These are phyloP conservation scores for Galago senegalensis DNA, from an alignment of 2,797 vertebrate genomes.

Conservation along the genomic window DNA sequence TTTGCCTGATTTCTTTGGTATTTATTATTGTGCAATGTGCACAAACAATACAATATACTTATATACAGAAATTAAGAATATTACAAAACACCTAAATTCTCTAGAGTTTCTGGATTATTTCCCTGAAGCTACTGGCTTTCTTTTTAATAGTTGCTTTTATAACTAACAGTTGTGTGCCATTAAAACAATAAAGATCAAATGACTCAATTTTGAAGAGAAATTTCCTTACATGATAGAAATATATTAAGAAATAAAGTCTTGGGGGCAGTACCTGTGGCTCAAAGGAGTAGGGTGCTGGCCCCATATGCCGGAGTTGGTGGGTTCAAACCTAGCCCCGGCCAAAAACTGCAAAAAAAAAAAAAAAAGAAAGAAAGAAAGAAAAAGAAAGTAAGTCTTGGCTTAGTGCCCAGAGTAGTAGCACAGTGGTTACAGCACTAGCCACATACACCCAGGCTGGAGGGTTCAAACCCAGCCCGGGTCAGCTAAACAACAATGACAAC, in stretches of 20 bases:
- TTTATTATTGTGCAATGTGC: slow-evolving; percentile 29
- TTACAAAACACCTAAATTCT: slow-evolving; percentile 61
- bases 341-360: no score
- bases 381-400: no score
- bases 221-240: slow-evolving; percentile 58
- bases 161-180: slow-evolving; percentile 39
- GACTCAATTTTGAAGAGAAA: slow-evolving; percentile 72
- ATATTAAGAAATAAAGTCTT: slow-evolving; percentile 48
- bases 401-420: no score
- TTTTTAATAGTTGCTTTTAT: slow-evolving; percentile 32
- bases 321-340: no score
- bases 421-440: no score
- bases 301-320: no score
- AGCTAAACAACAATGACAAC: no score
- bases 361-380: no score
- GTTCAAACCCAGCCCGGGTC: no score
- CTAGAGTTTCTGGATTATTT: slow-evolving; percentile 73
- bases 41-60: neutral
- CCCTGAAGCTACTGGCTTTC: slow-evolving; percentile 67
- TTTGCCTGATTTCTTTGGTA: slow-evolving; percentile 70
- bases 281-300: no score
- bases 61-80: slow-evolving; percentile 80
- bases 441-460: no score
- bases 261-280: no score
- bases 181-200: slow-evolving; percentile 50